Percentiles rank a stretch among this genome's conserved stretches.
Evolutionary conservation across 2,797 vertebrate species (phyloP).

Genomic region (Vireo griseus): DNA sequence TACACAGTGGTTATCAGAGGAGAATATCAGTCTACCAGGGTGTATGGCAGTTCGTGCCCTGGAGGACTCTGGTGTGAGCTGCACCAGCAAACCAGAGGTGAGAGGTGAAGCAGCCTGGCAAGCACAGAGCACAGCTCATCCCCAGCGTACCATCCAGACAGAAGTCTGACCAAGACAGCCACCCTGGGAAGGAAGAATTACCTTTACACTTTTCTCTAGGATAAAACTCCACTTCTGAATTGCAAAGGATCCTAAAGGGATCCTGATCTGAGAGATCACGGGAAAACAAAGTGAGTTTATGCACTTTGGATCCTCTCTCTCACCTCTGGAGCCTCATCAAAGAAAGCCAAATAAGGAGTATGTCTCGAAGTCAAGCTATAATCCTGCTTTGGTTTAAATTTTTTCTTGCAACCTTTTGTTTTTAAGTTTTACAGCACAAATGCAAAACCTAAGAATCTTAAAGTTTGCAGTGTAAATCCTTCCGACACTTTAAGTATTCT

Average conservation of each 20-base stretch:
- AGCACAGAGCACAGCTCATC: not conserved
- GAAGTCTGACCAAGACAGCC: not conserved
- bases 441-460: not conserved
- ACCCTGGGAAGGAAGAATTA: not conserved
- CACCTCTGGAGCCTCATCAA: not conserved
- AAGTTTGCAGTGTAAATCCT: not conserved
- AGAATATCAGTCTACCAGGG: not conserved
- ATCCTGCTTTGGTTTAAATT: not conserved
- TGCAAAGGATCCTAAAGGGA: not conserved
- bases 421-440: not conserved
- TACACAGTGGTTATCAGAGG: not conserved
- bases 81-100: fast-evolving
- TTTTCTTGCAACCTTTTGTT: not conserved
- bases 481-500: not conserved
- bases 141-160: not conserved
- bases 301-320: not conserved
- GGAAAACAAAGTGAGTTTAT: not conserved
- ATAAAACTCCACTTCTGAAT: not conserved
- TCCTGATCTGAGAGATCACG: not conserved
- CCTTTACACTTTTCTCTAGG: not conserved
- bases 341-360: not conserved
- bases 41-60: not conserved
- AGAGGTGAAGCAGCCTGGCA: not conserved
- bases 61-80: fast-evolving
- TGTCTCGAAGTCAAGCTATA: not conserved